Evolutionary conservation across 2,113 vertebrate species (phyloP), one percentile per base, ranked within the genome.

Genomic region (Peromyscus leucopus): DNA sequence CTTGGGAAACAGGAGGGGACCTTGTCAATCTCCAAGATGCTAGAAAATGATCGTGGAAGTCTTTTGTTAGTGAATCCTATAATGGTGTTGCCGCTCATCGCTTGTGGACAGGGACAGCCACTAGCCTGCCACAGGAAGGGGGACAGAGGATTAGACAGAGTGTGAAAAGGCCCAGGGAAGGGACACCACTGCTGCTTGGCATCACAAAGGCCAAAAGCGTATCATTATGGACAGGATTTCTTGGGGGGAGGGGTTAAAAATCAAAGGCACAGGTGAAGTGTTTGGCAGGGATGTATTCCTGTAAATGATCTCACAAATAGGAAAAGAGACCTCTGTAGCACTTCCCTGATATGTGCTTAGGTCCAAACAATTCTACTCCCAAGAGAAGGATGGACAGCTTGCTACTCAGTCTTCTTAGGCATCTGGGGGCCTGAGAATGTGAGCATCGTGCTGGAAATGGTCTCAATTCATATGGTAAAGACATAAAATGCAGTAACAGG

Each of bases 1-100:
- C 98, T 98, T 98, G 97, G 96, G 98, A 98, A 98, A 98, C 98
- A 99, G 98, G 98, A 99, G 98, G 98, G 98, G 98, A 98, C 98
- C 98, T 98, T 98, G 98, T 99, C 98, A 98, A 97, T 98, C 98
- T 98, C 98, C 98, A 98, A 98, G 98, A 97, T 96, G 95, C 98
- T 98, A 98, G 98, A 98, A 98, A 98, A 98, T 98, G 98, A 98
- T 98, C 98, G 95, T 96, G 97, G 96, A 98, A 98, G 98, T 96
- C 98, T 99, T 99, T 99, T 99, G 98, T 98, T 98, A 98, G 97
- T 89, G 98, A 97, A 98, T 98, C 97, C 98, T 98, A 97, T 98
- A 99, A 99, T 98, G 98, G 98, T 97, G 97, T 98, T 97, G 98
- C 98, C 94, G 98, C 98, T 98, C 98, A 95, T 97, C 98, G 98